Evolutionary conservation across 1,140 invertebrate genomes (phyloP).

Genomic region (Tetranychus urticae): DNA sequence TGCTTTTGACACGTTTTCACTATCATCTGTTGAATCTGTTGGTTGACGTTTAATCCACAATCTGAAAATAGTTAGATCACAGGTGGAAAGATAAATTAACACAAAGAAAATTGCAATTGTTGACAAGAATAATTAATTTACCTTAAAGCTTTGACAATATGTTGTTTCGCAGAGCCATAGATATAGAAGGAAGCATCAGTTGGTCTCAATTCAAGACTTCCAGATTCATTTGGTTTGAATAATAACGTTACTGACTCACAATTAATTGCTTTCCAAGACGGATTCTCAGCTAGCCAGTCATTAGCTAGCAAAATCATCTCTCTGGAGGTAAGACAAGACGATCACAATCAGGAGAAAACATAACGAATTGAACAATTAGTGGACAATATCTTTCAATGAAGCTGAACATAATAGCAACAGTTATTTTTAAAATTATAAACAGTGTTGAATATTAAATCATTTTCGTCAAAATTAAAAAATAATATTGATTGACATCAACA

Average conservation of each 20-base stretch:
- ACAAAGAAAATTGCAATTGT: neutral
- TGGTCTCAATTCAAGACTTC: constrained; percentile 1
- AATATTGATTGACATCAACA: too few species aligned
- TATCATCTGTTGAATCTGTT: neutral
- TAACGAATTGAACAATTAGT: too few species aligned
- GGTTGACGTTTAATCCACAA: neutral
- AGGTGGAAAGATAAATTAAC: neutral
- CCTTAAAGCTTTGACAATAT: constrained; percentile 7
- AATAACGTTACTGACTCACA: constrained; percentile 9
- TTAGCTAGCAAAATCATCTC: constrained; percentile 10
- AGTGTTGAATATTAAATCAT: too few species aligned
- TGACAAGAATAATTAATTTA: neutral
- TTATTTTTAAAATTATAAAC: too few species aligned
- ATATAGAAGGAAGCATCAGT: constrained; percentile 8
- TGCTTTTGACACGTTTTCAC: neutral
- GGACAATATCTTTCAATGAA: too few species aligned
- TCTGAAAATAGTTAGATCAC: neutral
- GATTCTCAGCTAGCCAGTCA: constrained; percentile 7
- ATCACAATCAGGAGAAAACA: neutral
- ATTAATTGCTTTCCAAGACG: constrained; percentile 7
- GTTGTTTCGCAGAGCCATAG: constrained; percentile 9
- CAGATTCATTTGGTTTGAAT: constrained; percentile 5
- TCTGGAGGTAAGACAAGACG: neutral
- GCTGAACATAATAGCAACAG: too few species aligned
- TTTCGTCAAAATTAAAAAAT: too few species aligned